phyloP scores from a whole-genome alignment of 2,888 invertebrate genomes.

The Malacosoma neustria region DNA sequence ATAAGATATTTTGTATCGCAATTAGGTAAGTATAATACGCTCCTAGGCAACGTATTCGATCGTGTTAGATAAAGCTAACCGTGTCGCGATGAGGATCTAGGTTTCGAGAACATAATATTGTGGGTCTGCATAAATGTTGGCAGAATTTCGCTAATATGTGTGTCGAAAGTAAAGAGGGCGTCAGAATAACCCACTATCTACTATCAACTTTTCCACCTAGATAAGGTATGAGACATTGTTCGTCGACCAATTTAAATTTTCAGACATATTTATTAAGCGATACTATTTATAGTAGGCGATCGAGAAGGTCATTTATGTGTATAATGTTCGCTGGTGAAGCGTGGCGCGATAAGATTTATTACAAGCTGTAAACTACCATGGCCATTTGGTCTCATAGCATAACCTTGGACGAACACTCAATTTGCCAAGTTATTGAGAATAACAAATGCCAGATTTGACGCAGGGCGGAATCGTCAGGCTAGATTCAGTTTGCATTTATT shows the following conservation, averaged over 20 bases:
- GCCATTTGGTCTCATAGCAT: slow-evolving; percentile 25
- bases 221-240: not conserved
- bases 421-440: slow-evolving; percentile 10
- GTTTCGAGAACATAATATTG: slow-evolving; percentile 55
- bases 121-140: slow-evolving; percentile 41
- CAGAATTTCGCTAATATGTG: slow-evolving; percentile 30
- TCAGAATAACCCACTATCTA: slow-evolving; percentile 23
- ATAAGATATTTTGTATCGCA: slow-evolving; percentile 8
- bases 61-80: slow-evolving; percentile 53
- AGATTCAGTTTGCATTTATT: too few species aligned
- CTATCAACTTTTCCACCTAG: slow-evolving; percentile 9
- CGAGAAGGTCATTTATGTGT: slow-evolving; percentile 30
- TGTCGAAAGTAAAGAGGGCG: slow-evolving; percentile 48
- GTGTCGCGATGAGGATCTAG: slow-evolving; percentile 57
- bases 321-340: slow-evolving; percentile 16
- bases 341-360: slow-evolving; percentile 37
- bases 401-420: slow-evolving; percentile 27
- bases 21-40: slow-evolving; percentile 17
- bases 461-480: too few species aligned
- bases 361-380: slow-evolving; percentile 32
- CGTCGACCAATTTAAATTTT: too few species aligned
- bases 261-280: slow-evolving; percentile 7
- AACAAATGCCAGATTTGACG: too few species aligned
- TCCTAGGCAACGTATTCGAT: slow-evolving; percentile 32
- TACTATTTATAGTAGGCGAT: slow-evolving; percentile 31